phyloP scores from a whole-genome alignment of 1,140 invertebrate genomes.

The Pseudomyrmex gracilis region DNA sequence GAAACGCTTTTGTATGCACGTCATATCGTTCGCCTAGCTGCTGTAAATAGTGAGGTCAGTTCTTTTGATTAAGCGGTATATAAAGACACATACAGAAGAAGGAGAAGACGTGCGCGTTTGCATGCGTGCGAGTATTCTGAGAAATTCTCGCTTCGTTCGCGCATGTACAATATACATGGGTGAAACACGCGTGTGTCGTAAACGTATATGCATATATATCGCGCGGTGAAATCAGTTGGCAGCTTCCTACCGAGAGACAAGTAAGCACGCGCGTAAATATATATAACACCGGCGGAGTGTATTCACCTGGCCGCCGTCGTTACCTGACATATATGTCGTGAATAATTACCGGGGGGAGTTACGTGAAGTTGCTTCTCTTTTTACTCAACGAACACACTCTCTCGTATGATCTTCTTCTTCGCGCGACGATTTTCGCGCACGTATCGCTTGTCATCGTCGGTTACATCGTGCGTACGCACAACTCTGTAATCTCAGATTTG shows the following conservation, averaged over 20 bases:
- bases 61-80: conserved; percentile 37
- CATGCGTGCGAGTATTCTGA: conserved; percentile 80
- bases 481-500: not conserved
- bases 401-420: not conserved
- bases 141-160: conserved; percentile 77
- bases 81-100: conserved; percentile 6
- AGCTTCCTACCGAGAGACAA: conserved; percentile 70
- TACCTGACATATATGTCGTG: conserved; percentile 65
- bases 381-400: conserved; percentile 7
- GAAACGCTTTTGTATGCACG: conserved; percentile 18
- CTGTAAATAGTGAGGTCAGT: conserved; percentile 38
- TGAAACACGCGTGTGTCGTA: conserved; percentile 64
- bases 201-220: conserved; percentile 64
- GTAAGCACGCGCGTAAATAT: conserved; percentile 59
- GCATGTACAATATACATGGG: not conserved
- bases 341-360: conserved; percentile 51
- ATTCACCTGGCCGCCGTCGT: conserved; percentile 68
- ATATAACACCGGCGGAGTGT: conserved; percentile 61
- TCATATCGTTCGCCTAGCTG: conserved; percentile 15
- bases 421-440: not conserved
- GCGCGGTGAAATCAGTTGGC: conserved; percentile 65
- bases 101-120: conserved; percentile 73
- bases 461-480: not conserved
- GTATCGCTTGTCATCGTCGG: conserved; percentile 5
- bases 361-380: not conserved